phyloP scores from a whole-genome alignment of 92 coral and sea anemone species.

The Plumapathes pennacea region DNA sequence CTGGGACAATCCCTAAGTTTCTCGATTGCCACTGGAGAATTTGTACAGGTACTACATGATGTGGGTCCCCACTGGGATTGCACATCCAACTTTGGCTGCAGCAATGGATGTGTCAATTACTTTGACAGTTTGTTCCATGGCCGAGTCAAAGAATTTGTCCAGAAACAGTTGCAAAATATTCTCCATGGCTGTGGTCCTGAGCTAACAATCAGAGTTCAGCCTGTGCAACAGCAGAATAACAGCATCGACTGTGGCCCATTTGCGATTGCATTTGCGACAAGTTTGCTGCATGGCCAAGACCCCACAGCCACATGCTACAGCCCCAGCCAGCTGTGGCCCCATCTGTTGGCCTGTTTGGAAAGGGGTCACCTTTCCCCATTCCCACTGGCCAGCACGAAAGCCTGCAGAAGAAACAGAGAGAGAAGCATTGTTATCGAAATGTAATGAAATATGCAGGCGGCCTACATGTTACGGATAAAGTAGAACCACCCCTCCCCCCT shows the following conservation, averaged over 20 bases:
- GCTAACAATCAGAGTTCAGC: slow-evolving; percentile 8
- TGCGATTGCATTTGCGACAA: slow-evolving; percentile 51
- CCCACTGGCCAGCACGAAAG: slow-evolving; percentile 13
- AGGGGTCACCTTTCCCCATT: slow-evolving; percentile 31
- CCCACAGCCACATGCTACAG: slow-evolving; percentile 7
- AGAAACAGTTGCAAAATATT: slow-evolving; percentile 27
- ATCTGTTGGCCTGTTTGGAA: slow-evolving; percentile 22
- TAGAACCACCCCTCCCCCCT: too few relatives aligned
- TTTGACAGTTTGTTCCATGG: slow-evolving; percentile 36
- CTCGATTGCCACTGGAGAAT: slow-evolving; percentile 23
- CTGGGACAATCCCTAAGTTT: slow-evolving; percentile 30
- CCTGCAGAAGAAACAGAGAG: too few relatives aligned
- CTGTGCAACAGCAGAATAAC: slow-evolving; percentile 51
- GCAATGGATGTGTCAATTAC: slow-evolving; percentile 15
- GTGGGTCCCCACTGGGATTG: slow-evolving; percentile 55
- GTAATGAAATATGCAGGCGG: too few relatives aligned
- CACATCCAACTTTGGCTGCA: slow-evolving; percentile 28
- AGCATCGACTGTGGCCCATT: slow-evolving; percentile 61
- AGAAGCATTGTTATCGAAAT: too few relatives aligned
- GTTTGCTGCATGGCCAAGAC: slow-evolving; percentile 32
- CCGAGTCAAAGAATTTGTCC: slow-evolving; percentile 4
- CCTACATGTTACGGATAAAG: too few relatives aligned
- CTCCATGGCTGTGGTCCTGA: slow-evolving; percentile 16
- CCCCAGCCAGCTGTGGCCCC: slow-evolving; percentile 6
- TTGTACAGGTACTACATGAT: slow-evolving; percentile 53